Conservation (phyloP, 2,797 vertebrate genomes). For the Micropoecilia bifurca region DNA sequence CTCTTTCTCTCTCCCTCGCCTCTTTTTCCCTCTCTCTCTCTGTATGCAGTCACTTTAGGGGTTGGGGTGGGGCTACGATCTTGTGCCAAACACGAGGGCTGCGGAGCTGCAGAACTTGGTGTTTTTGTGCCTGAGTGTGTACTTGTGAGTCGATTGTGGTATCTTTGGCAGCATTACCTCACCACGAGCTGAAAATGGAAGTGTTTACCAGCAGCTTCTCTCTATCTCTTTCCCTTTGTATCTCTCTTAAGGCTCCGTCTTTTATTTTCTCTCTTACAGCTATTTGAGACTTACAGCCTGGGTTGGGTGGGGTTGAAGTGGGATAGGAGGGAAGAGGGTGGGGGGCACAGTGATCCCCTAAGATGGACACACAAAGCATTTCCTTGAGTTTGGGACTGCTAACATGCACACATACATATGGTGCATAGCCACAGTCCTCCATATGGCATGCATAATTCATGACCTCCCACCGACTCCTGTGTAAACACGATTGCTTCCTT, state of each 20-base stretch:
- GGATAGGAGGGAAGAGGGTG: not conserved
- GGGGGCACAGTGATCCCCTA: conserved; percentile 33
- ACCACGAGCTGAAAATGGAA: conserved; percentile 64
- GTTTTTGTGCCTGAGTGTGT: conserved; percentile 26
- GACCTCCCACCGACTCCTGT: conserved; percentile 64
- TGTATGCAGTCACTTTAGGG: conserved; percentile 35
- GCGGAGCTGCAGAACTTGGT: conserved; percentile 53
- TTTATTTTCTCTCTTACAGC: conserved; percentile 44
- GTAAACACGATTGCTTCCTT: conserved; percentile 62
- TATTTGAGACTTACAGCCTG: conserved; percentile 38
- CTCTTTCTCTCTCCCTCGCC: not conserved
- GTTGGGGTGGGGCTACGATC: conserved; percentile 45
- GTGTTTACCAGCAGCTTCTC: conserved; percentile 66
- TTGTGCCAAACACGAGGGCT: conserved; percentile 73
- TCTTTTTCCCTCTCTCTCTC: not conserved
- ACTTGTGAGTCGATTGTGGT: conserved; percentile 28
- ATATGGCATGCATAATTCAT: conserved; percentile 70
- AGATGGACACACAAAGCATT: conserved; percentile 36
- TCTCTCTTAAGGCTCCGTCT: conserved; percentile 28
- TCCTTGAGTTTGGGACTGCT: conserved; percentile 46
- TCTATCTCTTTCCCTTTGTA: conserved; percentile 22
- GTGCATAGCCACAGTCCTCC: conserved; percentile 30
- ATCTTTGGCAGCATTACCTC: conserved; percentile 65
- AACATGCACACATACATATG: conserved; percentile 40
- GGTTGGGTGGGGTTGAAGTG: conserved; percentile 9